phyloP scores from a whole-genome alignment of 2,797 vertebrate species.

The Clarias laeviceps region DNA sequence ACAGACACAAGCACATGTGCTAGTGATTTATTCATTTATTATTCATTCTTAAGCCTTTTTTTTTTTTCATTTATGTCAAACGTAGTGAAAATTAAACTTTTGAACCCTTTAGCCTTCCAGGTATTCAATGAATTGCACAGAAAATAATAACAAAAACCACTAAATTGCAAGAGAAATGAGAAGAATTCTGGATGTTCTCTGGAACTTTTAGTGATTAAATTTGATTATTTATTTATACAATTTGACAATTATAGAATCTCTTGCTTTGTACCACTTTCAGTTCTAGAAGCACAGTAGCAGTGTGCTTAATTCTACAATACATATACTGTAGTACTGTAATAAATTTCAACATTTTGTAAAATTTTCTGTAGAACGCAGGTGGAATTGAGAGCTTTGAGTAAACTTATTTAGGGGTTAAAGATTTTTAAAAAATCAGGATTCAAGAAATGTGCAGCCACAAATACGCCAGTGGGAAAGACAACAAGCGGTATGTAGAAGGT shows the following conservation, averaged over 20 bases:
- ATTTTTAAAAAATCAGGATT: not conserved
- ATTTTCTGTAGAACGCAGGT: not conserved
- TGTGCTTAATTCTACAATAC: not conserved
- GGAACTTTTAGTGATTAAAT: not conserved
- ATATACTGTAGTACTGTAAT: not conserved
- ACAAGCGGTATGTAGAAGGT: conserved; percentile 11
- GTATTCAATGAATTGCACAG: not conserved
- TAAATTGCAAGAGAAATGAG: not conserved
- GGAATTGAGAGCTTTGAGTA: not conserved
- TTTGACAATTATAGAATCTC: not conserved
- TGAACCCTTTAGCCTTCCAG: not conserved
- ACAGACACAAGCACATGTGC: too few species aligned
- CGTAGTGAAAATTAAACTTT: too few species aligned
- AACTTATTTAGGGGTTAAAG: not conserved
- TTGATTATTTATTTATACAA: not conserved
- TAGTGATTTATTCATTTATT: not conserved
- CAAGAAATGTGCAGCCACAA: not conserved
- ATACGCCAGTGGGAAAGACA: conserved; percentile 23
- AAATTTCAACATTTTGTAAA: not conserved
- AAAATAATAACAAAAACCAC: not conserved
- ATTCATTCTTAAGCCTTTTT: not conserved
- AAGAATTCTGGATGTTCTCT: not conserved
- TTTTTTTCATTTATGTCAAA: not conserved
- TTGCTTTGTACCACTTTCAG: not conserved
- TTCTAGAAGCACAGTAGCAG: not conserved